Base-by-base conservation (phyloP, 2,888 invertebrate species). In the Thyatira batis region DNA sequence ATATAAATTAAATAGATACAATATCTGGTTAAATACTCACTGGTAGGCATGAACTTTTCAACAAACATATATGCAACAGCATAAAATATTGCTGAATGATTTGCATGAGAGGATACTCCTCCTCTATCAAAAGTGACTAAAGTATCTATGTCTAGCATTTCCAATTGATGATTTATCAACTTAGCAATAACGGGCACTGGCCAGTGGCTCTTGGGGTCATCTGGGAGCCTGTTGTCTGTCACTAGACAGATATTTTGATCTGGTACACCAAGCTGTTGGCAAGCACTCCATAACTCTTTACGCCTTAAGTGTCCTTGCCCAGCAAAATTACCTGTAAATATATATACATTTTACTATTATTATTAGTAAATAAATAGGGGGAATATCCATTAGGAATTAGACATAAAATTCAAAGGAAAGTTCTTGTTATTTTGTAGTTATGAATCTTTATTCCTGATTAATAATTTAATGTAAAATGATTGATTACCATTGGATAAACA, bases 71-170 rank as follows among this genome's bases (percentile, higher is more conserved):
- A 95, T 52, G 96, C 95, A 50, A 97, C 93, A 52, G 96, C 96
- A 89, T 95, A 96, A 83, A 96, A 97, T 61, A 97, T 94, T 57
- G 97, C 95, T 60, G 94, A 94, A 82, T 99, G 99, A 91, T 99
- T 99, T 21, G 94, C 92, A 89, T 99, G 99, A 5, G 96, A 95
- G 68, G 98, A 98, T 5, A 99, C 95, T 50, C 99, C 99, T 78
- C 95, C 93, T 75, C 95, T 94, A 88, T 99, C 99, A 92, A 99
- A 99, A 13, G 99, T 98, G 52, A 99, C 94, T 51, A 99, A 92
- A 1, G 96, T 96, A 76, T 97, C 95, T 74, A 97, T 95, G 71
- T 95, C 94, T 71, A 96, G 93, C 54, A 94, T 92, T 82, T 96
- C 95, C 39, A 97, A 87, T 55, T 95, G 93, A 60, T 89, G 88